Conservation (phyloP, 2,797 vertebrate genomes). For the Buceros bicornis region DNA sequence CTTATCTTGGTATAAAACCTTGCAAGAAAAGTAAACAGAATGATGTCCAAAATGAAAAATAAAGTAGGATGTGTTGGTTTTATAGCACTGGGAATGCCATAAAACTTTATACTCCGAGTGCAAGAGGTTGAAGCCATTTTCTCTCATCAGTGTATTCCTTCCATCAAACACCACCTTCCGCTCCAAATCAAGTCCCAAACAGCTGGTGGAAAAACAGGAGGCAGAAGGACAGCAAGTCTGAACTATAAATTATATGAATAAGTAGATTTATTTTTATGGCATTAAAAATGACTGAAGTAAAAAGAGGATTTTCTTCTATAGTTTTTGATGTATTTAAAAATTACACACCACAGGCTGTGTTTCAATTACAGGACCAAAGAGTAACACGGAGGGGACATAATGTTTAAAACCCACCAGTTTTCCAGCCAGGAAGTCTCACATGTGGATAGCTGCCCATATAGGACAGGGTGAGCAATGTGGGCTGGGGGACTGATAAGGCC, state of each 20-base stretch:
- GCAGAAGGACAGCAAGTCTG: neutral
- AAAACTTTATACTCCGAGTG: constrained; percentile 5
- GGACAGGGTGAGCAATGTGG: neutral
- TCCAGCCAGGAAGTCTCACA: neutral
- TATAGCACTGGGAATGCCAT: neutral
- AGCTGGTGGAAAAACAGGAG: constrained; percentile 17
- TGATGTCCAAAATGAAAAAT: constrained; percentile 55
- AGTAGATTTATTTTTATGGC: neutral
- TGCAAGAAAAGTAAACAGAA: constrained; percentile 64
- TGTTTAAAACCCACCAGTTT: neutral
- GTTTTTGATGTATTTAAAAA: neutral
- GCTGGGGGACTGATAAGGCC: neutral
- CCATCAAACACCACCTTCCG: neutral
- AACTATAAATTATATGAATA: neutral
- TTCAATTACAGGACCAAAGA: neutral
- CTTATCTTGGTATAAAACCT: constrained; percentile 62
- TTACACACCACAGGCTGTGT: neutral
- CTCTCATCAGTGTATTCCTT: neutral
- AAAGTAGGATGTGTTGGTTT: constrained; percentile 40
- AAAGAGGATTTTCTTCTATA: neutral
- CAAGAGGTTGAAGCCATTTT: neutral
- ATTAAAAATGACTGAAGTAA: neutral
- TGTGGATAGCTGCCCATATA: neutral
- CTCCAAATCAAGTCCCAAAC: neutral
- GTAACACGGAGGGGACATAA: neutral